phyloP scores from a whole-genome alignment of 2,797 vertebrate species.

The Dromococcyx pavoninus region DNA sequence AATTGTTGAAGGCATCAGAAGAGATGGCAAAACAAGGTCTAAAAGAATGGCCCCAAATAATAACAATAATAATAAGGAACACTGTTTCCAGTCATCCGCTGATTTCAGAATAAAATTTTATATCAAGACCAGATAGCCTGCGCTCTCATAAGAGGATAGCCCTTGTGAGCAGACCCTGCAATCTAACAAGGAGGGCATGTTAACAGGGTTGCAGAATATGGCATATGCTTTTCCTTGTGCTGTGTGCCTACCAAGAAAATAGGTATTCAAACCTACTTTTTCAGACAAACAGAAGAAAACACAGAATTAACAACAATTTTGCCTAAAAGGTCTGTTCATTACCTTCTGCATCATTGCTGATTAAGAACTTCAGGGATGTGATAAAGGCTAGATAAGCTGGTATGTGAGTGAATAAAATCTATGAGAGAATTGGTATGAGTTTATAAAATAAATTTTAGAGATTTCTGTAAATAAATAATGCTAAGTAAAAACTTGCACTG shows the following conservation, averaged over 20 bases:
- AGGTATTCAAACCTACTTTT: background rate
- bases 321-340: background rate
- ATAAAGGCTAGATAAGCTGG: background rate
- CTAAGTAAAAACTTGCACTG: background rate
- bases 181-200: background rate
- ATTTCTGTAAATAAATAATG: background rate
- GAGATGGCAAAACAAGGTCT: background rate
- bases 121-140: background rate
- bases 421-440: background rate
- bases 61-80: background rate
- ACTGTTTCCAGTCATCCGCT: background rate
- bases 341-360: background rate
- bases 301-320: background rate
- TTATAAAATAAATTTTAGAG: background rate
- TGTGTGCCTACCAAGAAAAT: background rate
- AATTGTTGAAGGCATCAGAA: background rate
- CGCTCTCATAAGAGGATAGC: accelerated
- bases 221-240: background rate
- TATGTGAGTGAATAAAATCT: background rate
- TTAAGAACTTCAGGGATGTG: background rate
- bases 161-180: background rate
- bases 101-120: background rate
- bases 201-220: background rate
- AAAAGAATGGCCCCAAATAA: background rate
- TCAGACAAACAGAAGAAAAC: background rate